Base-by-base conservation (phyloP, 2,888 invertebrate species). In the Drosophila stalkeri region DNA sequence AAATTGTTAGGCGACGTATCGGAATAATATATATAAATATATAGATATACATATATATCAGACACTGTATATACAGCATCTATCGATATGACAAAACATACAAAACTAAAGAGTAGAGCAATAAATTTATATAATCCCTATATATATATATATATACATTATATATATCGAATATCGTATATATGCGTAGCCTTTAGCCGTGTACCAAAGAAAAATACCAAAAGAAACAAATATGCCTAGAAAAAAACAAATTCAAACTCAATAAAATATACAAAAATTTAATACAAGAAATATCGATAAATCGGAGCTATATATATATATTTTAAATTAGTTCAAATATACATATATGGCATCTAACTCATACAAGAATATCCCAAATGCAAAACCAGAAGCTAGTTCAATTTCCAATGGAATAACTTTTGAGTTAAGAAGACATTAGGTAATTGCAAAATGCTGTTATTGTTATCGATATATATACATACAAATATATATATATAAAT, bases 251-350 rank as follows among this genome's bases (percentile, higher is more conserved):
- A 56, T 51, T 27, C 49, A 16, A 60, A 74, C 62, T 69, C 51
- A 59, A 72, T 61, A 62, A 35, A 12, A 49, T 16, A 16, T 16
- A 39, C 37, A 37, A 27, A 49, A 60, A 37, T 11, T 46, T 7
- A 64, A 62, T 64, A 55, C 35, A 61, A 12, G 27, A 72, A 55
- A 49, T 37, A 60, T 70, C 51, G 27, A 54, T 62, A 68, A 82
- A 75, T 67, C 64, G 54, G 55, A 72, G 57, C 44, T 73, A 65
- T 79, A 86, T 82, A 27, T 5, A 33, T 51, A 51, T 33, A 51
- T 51, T 51, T 86, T 86, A 80, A 86, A 84, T 86, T 86, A 86
- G 87, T 78, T 78, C 77, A 83, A 84, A 86, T 85, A 78, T 59
- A 62, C 51, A 55, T 55, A 12, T 35, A 61, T 33, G 56, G 47